Conservation (phyloP, 53 echinoderm and acorn worm species). For the Stichopus horrens region DNA sequence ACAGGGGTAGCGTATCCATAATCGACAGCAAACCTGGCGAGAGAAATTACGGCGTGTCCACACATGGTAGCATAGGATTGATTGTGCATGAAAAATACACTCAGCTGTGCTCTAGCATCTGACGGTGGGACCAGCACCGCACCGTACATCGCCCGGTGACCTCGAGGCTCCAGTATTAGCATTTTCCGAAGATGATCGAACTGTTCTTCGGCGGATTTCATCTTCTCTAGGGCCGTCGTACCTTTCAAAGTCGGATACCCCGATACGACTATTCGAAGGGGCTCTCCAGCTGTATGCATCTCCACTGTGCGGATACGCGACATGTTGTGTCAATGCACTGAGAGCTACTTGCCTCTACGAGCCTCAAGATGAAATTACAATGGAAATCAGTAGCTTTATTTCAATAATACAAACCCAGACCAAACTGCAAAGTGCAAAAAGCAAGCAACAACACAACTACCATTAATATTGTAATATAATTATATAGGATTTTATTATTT, state of each 20-base stretch:
- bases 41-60: constrained; percentile 51
- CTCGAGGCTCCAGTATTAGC: constrained; percentile 79
- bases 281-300: constrained; percentile 89
- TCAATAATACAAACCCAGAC: too few species aligned
- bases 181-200: constrained; percentile 73
- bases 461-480: too few species aligned
- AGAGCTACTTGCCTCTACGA: too few species aligned
- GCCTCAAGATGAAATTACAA: too few species aligned
- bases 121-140: constrained; percentile 71
- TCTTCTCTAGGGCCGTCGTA: constrained; percentile 71
- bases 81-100: constrained; percentile 73
- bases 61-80: constrained; percentile 65
- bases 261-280: constrained; percentile 69
- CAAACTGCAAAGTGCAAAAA: too few species aligned
- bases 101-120: constrained; percentile 55
- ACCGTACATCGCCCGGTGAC: constrained; percentile 83
- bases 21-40: constrained; percentile 79
- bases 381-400: too few species aligned
- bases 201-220: constrained; percentile 57
- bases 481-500: too few species aligned
- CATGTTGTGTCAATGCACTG: not conserved
- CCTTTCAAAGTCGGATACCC: constrained; percentile 79
- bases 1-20: not conserved
- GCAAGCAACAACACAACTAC: too few species aligned
- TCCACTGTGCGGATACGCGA: constrained; percentile 55